phyloP scores from a whole-genome alignment of 2,113 vertebrate species.

The Ursus arctos region DNA sequence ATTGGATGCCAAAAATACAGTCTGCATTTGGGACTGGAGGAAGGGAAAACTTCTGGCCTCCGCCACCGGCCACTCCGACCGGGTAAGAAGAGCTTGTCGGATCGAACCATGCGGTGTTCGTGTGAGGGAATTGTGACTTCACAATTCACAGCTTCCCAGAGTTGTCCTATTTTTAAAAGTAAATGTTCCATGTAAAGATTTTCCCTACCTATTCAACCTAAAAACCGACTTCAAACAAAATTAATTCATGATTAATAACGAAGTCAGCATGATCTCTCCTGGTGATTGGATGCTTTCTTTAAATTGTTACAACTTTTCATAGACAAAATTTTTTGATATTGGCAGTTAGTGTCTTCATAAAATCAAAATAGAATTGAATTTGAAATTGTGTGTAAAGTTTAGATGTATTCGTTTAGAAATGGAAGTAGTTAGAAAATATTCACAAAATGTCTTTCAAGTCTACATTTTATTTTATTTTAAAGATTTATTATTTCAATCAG shows the following conservation, averaged over 20 bases:
- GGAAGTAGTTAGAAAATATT: constrained; percentile 61
- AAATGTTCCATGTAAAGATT: not conserved
- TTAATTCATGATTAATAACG: not conserved
- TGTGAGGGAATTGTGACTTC: not conserved
- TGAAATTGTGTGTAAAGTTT: constrained; percentile 27
- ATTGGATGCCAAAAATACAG: constrained; percentile 97
- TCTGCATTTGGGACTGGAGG: constrained; percentile 98
- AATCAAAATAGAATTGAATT: constrained; percentile 62
- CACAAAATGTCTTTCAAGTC: not conserved
- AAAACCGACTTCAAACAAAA: constrained; percentile 20
- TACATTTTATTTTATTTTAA: not conserved
- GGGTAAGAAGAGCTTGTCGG: constrained; percentile 85
- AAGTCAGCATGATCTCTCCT: not conserved
- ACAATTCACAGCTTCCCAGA: not conserved
- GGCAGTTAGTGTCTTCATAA: constrained; percentile 32
- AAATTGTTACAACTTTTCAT: not conserved
- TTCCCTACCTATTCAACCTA: not conserved
- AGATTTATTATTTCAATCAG: not conserved
- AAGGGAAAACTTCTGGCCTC: constrained; percentile 95
- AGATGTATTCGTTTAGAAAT: not conserved
- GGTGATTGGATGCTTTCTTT: not conserved
- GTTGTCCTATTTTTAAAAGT: constrained; percentile 26
- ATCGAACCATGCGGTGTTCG: not conserved
- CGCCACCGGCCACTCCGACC: constrained; percentile 96
- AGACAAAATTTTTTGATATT: constrained; percentile 27